Base-by-base conservation (phyloP, 2,888 invertebrate species). In the Colletes collaris region DNA sequence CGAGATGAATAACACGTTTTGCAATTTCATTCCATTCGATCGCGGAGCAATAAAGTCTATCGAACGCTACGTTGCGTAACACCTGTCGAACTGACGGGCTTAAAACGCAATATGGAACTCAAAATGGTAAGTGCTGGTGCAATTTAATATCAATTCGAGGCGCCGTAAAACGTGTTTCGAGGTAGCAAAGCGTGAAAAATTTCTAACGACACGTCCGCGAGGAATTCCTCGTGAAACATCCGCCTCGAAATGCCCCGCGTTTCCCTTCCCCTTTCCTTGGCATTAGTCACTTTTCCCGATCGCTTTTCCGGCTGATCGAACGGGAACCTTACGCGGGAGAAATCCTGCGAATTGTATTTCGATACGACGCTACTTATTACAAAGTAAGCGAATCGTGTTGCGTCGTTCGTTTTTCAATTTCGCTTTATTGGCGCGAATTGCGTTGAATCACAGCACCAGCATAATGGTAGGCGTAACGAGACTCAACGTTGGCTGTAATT, bases 1-100 rank as follows among this genome's bases (percentile, higher is more conserved):
- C 46, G 66, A 73, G 67, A 67, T 50, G 19, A 67, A 67, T 46
- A 37, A 27, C 16, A 46, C 46, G 50, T 73, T 73, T 67, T 67
- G 62, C 62, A 62, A 66, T 76, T 77, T 66, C 55, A 10, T 35
- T 63, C 62, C 50, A 3, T 66, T 19, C n/a, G 35, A 8, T n/a
- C 10, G 6, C 35, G 10, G 44, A 16, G 44, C 27, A 49, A 65
- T 76, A 58, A 76, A 73, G 62, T 52, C 4, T 44, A 52, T 73
- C 52, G 62, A 72, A 59, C 3, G 40, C 11, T 37, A 37, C 13
- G 10, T 46, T 35, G n/a, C 62, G 44, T 19, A 53, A 37, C 40
- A 7, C 4, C 60, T 40, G 16, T 50, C 10, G 55, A 16, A n/a
- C 11, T 7, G 37, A 10, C 16, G 13, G n/a, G 11, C 8, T 46